Percentiles rank a stretch among this genome's conserved stretches.
Evolutionary conservation across 1,140 invertebrate genomes (phyloP).

Genomic region (Atta texana): DNA sequence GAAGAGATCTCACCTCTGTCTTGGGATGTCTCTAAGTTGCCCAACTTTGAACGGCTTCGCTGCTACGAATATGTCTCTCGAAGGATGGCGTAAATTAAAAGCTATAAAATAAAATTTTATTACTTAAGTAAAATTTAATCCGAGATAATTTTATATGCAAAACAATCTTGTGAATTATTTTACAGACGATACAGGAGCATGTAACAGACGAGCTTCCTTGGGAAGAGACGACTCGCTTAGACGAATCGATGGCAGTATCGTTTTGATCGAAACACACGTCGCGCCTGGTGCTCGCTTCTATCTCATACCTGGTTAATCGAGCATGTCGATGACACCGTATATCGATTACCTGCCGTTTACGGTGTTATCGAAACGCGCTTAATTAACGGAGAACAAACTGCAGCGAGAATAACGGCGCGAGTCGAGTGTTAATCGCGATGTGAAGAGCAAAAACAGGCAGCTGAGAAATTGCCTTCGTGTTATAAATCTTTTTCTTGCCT

Average conservation of each 20-base stretch:
- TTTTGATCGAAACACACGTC: constrained; percentile 57
- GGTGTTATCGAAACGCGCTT: constrained; percentile 72
- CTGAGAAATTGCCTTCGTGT: constrained; percentile 65
- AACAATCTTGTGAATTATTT: not conserved
- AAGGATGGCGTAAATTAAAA: not conserved
- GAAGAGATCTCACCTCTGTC: constrained; percentile 49
- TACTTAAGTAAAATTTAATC: not conserved
- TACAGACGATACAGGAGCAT: not conserved
- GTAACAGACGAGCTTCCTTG: not conserved
- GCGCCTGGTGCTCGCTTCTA: constrained; percentile 29
- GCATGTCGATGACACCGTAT: constrained; percentile 65
- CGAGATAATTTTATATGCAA: not conserved
- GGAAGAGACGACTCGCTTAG: constrained; percentile 3
- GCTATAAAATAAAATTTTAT: not conserved
- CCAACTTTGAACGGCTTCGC: constrained; percentile 50
- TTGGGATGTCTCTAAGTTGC: constrained; percentile 9
- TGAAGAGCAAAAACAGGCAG: constrained; percentile 17
- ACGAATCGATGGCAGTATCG: constrained; percentile 42
- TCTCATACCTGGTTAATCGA: constrained; percentile 53
- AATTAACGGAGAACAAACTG: constrained; percentile 74
- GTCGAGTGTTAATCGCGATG: constrained; percentile 64
- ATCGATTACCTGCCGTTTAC: constrained; percentile 72
- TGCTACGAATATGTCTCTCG: constrained; percentile 2
- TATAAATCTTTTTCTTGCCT: constrained; percentile 68
- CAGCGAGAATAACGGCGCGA: constrained; percentile 52